Conservation (phyloP, 2,888 invertebrate species). For the Papilio demoleus region DNA sequence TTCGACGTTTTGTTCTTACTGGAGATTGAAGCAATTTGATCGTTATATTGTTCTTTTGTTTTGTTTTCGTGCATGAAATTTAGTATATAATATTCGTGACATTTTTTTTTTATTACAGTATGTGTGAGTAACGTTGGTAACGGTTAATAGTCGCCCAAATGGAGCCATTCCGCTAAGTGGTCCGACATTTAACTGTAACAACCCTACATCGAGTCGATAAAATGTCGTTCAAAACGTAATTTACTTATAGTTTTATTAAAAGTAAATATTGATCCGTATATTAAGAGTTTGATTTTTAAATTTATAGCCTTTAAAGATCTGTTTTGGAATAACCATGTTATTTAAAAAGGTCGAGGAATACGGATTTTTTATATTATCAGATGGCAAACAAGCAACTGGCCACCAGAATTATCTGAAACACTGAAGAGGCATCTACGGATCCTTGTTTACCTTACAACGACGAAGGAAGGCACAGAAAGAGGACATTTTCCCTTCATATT, state of each 20-base stretch:
- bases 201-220: conserved; percentile 27
- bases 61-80: not conserved
- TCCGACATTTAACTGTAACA: conserved; percentile 32
- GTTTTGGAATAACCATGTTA: too few relatives aligned
- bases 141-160: conserved; percentile 32
- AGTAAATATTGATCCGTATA: not conserved
- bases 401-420: too few relatives aligned
- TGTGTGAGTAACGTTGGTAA: conserved; percentile 12
- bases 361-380: too few relatives aligned
- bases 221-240: conserved; percentile 21
- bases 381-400: too few relatives aligned
- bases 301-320: too few relatives aligned
- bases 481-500: too few relatives aligned
- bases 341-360: too few relatives aligned
- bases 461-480: too few relatives aligned
- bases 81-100: conserved; percentile 3
- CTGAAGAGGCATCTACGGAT: too few relatives aligned
- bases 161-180: conserved; percentile 38
- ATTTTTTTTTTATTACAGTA: conserved; percentile 6
- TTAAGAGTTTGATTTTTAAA: too few relatives aligned
- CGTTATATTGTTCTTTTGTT: not conserved
- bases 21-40: not conserved
- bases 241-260: conserved; percentile 17
- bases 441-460: too few relatives aligned
- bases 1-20: not conserved